Conservation (phyloP, 2,113 vertebrate species). For the Gymnogyps californianus region DNA sequence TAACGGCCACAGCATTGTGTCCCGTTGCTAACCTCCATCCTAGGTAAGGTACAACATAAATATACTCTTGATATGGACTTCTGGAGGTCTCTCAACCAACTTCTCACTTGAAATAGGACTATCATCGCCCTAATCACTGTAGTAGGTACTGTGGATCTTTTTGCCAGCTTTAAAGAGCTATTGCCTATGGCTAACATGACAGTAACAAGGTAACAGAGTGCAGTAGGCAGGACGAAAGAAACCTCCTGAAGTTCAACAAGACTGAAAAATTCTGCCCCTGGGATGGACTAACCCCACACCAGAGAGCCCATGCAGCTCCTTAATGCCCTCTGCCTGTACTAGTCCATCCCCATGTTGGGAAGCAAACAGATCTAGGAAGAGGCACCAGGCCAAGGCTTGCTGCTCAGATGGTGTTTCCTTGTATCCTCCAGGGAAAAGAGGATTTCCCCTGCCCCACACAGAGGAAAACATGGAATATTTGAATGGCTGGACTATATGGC, state of each 20-base stretch:
- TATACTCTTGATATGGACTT: too few relatives aligned
- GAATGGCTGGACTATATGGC: not conserved
- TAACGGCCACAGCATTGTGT: not conserved
- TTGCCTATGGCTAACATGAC: not conserved
- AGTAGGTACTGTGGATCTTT: not conserved
- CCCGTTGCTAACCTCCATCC: not conserved
- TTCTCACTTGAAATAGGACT: not conserved
- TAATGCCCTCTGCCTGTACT: accelerated
- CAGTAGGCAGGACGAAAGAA: not conserved
- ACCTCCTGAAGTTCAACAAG: not conserved
- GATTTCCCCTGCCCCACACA: not conserved
- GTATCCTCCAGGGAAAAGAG: not conserved
- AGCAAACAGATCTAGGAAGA: not conserved
- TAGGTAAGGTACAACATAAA: not conserved
- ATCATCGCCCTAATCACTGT: not conserved
- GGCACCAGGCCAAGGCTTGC: not conserved
- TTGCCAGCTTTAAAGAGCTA: not conserved
- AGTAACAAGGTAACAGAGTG: not conserved
- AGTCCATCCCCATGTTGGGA: accelerated
- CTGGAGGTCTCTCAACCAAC: not conserved
- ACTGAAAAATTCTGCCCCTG: not conserved
- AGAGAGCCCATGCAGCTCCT: not conserved
- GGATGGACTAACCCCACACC: accelerated
- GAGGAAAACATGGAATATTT: not conserved
- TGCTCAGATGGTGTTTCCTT: not conserved